These are phyloP conservation scores for Pempheris klunzingeri DNA, from an alignment of 2,797 vertebrate species.

Conservation along the genomic window DNA sequence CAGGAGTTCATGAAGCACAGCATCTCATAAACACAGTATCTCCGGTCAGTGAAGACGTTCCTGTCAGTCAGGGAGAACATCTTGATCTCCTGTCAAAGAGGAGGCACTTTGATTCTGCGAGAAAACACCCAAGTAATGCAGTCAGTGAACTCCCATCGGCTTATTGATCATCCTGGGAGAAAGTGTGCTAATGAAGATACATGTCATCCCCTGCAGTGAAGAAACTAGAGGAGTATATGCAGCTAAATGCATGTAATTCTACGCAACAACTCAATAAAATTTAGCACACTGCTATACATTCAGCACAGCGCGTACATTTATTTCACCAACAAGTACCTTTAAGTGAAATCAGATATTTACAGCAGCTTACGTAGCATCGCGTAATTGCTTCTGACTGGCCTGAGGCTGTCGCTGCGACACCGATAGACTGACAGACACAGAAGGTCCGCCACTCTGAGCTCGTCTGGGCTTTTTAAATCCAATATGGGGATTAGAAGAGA, in stretches of 20 bases:
- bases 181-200: slow-evolving; percentile 60
- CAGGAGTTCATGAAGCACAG: slow-evolving; percentile 24
- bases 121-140: slow-evolving; percentile 25
- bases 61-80: slow-evolving; percentile 50
- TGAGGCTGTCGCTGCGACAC: slow-evolving; percentile 11
- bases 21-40: slow-evolving; percentile 13
- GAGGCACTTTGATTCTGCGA: slow-evolving; percentile 13
- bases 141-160: slow-evolving; percentile 40
- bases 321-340: not conserved
- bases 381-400: not conserved
- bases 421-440: slow-evolving; percentile 8
- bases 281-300: not conserved
- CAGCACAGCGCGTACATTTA: not conserved
- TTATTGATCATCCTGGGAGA: slow-evolving; percentile 62
- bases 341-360: slow-evolving; percentile 12
- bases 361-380: slow-evolving; percentile 14
- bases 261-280: slow-evolving; percentile 9
- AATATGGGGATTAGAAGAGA: slow-evolving; percentile 68
- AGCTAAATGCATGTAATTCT: not conserved
- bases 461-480: slow-evolving; percentile 60
- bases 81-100: slow-evolving; percentile 52
- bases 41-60: slow-evolving; percentile 21
- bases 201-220: slow-evolving; percentile 15
- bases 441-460: slow-evolving; percentile 20
- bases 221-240: not conserved